Evolutionary conservation across 2,797 vertebrate species (phyloP), one percentile per base, ranked within the genome.

Genomic region (Martes flavigula): DNA sequence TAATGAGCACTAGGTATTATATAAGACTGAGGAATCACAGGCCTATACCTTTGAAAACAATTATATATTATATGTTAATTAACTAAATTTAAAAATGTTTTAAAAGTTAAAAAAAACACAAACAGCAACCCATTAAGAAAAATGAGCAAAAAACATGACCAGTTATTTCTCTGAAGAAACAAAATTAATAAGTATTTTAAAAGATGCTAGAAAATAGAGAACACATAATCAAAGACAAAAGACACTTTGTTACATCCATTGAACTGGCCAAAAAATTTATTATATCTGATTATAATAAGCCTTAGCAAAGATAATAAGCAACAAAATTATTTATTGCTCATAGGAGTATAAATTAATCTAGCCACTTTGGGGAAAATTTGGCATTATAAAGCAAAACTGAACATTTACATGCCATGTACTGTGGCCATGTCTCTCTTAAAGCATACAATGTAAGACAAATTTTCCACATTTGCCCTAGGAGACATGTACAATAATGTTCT

Each of bases 161-260:
- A 73, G 56, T 68, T 82, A 96, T 25, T 86, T 93, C 62, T 81
- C 8, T 27, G 14, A 85, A 92, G 64, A 92, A 90, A 97, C 17
- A 81, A 7, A 87, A 62, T 62, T 81, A 93, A 54, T 75, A 86
- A 82, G 56, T 66, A 95, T 79, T 96, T 93, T 82, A 56, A 62
- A 89, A 88, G 48, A 88, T 85, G 32, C 7, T 81, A 93, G 88
- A 78, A 87, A 82, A n/a, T 40, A 73, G n/a, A 68, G 66, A 92
- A 54, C 27, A 77, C 62, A 64, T 32, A 68, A 68, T 10, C 35
- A 35, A 68, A 68, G 91, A 95, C 25, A 90, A 90, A n/a, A 73
- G n/a, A 83, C 0, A 83, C 21, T 43, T 83, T 40, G 48, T 60
- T 83, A 94, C 2, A 78, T 7, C 4, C 43, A 94, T 58, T 18